Evolutionary conservation across 2,888 invertebrate genomes (phyloP), one percentile per base, ranked within the genome.

Genomic region (Leptinotarsa rubiginosa): DNA sequence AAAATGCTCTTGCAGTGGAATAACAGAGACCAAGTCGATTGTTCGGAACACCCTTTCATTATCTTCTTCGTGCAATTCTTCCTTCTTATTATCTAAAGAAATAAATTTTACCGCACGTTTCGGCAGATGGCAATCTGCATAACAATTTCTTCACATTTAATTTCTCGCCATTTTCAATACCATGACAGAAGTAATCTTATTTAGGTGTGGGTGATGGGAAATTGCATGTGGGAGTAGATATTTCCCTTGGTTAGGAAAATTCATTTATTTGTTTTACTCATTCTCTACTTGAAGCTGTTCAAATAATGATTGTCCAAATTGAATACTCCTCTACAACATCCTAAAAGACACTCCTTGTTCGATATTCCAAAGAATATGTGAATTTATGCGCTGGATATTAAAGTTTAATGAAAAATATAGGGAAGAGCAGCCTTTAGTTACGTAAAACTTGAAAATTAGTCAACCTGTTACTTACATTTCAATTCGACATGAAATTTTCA

Each of bases 11-110:
- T 81, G 82, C 83, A 80, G 80, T 79, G 77, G 82, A 85, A 85
- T 84, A 83, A 84, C 81, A 83, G 83, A 84, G 83, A 82, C 82
- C 82, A 81, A 78, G 75, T 82, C 83, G 82, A 84, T 83, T 83
- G 83, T 81, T 79, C 79, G 79, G 80, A 85, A 84, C 83, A 84
- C 84, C 85, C 86, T 86, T 86, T 86, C 85, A 86, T 86, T 86
- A 86, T 84, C 85, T 82, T 83, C 81, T 80, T 81, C 82, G 81
- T 82, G 82, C 81, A 79, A 81, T 83, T 82, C 82, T 82, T 84
- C 84, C 84, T 84, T 86, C 84, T 85, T 84, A 85, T 85, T 86
- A 84, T 84, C 80, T 74, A 74, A 79, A 79, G 77, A 78, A 78
- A 79, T 78, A 77, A 81, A 74, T 79, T 77, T 78, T 73, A 75